Conservation (phyloP, 2,113 vertebrate genomes). For the Ailurus styani region DNA sequence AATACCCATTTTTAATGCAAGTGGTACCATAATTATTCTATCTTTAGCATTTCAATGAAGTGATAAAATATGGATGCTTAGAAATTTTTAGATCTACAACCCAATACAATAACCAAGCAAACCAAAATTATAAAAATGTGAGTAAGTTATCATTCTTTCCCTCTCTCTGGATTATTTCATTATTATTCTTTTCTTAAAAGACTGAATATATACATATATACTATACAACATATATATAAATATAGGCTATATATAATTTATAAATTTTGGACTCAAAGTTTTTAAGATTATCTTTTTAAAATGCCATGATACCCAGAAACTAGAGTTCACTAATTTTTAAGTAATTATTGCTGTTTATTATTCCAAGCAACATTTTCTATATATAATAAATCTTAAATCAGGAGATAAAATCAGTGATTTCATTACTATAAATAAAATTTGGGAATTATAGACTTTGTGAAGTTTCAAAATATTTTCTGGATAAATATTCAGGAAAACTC, state of each 20-base stretch:
- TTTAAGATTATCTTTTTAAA: neutral
- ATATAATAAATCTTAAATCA: conserved; percentile 1
- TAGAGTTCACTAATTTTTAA: neutral
- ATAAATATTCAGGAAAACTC: neutral
- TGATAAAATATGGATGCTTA: neutral
- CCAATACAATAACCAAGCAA: neutral
- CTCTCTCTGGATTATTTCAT: neutral
- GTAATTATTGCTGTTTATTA: neutral
- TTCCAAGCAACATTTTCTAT: neutral
- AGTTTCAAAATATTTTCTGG: neutral
- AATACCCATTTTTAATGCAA: neutral
- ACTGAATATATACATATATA: neutral
- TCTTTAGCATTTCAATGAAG: neutral
- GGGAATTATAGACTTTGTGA: neutral
- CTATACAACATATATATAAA: neutral
- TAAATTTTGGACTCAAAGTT: neutral
- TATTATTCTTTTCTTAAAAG: neutral
- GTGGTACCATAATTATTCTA: neutral
- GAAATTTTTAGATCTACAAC: neutral
- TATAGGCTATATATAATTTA: neutral
- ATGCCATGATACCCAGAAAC: neutral
- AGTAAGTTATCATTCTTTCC: neutral
- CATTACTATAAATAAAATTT: neutral
- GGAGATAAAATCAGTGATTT: neutral
- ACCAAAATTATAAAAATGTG: neutral